Evolutionary conservation across 2,888 invertebrate species (phyloP).

Genomic region (Watsonalla cultraria): DNA sequence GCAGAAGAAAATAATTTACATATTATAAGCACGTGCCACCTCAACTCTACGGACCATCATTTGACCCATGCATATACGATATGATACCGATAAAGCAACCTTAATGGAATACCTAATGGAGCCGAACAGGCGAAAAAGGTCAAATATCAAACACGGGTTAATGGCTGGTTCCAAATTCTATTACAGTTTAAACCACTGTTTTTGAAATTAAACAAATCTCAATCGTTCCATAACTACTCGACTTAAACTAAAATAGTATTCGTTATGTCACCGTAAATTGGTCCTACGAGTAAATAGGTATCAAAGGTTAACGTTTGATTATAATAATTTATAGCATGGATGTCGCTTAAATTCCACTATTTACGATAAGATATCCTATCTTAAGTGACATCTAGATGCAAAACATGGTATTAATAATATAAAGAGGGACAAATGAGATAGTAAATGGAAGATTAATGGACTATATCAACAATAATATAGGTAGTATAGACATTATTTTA

Average conservation of each 20-base stretch:
- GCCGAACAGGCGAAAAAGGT: constrained; percentile 13
- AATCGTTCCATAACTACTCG: constrained; percentile 4
- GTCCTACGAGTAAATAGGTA: not conserved
- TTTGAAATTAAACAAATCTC: constrained; percentile 13
- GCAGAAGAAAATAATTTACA: constrained; percentile 16
- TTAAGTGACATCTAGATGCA: no score
- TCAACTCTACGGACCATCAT: not conserved
- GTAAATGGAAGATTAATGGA: no score
- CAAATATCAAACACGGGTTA: constrained; percentile 13
- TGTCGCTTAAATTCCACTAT: not conserved
- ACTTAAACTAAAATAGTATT: not conserved
- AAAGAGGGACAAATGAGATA: no score
- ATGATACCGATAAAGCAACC: not conserved
- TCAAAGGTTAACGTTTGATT: not conserved
- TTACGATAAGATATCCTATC: not conserved
- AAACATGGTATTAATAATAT: no score
- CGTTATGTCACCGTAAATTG: constrained; percentile 1
- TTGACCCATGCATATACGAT: not conserved
- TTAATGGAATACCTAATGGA: constrained; percentile 2
- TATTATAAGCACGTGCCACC: constrained; percentile 20
- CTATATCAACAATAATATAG: no score
- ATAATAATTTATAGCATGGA: not conserved
- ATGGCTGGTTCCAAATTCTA: constrained; percentile 10
- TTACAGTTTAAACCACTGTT: constrained; percentile 14
- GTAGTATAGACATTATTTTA: no score